These are phyloP conservation scores for Cyclophora albipunctata DNA, from an alignment of 2,888 invertebrate species.

Conservation along the genomic window DNA sequence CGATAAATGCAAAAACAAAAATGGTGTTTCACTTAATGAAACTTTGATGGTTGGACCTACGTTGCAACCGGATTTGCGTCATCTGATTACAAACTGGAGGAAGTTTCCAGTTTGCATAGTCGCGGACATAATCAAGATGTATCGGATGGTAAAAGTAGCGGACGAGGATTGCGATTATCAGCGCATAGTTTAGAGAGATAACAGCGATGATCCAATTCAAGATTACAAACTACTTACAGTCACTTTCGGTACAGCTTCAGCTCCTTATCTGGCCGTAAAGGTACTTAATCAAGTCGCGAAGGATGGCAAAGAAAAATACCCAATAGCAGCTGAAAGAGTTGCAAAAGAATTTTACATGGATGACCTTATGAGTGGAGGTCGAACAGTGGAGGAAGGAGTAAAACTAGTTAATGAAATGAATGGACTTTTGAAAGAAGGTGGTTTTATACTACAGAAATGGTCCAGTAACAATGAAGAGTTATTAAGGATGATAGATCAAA, in stretches of 20 bases:
- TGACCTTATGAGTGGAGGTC: conserved; percentile 18
- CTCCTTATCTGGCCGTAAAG: conserved; percentile 26
- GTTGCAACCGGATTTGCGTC: conserved; percentile 5
- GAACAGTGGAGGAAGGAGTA: conserved; percentile 14
- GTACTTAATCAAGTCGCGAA: conserved; percentile 23
- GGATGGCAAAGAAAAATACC: conserved; percentile 19
- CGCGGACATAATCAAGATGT: conserved; percentile 11
- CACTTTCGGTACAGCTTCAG: conserved; percentile 26
- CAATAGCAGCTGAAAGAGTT: conserved; percentile 15
- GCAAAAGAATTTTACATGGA: conserved; percentile 1
- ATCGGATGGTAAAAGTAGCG: conserved; percentile 5
- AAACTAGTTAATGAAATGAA: conserved; percentile 17
- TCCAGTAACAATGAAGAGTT: conserved; percentile 15
- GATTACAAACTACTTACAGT: conserved; percentile 19
- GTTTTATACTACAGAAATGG: conserved; percentile 27
- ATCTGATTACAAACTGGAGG: conserved; percentile 3
- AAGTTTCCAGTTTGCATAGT: conserved; percentile 1
- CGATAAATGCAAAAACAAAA: conserved; percentile 9
- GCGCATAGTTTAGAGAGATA: not conserved
- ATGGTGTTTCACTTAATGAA: conserved; percentile 7
- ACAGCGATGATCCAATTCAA: conserved; percentile 2
- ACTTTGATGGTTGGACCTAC: conserved; percentile 7
- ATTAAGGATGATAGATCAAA: conserved; percentile 22
- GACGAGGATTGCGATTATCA: conserved; percentile 6
- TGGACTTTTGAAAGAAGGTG: conserved; percentile 16